A percentile compares a stretch with the other conserved stretches of the same genome.
These are phyloP conservation scores for Pseudotriccus pelzelni DNA, from an alignment of 2,797 vertebrate genomes.

Conservation along the genomic window DNA sequence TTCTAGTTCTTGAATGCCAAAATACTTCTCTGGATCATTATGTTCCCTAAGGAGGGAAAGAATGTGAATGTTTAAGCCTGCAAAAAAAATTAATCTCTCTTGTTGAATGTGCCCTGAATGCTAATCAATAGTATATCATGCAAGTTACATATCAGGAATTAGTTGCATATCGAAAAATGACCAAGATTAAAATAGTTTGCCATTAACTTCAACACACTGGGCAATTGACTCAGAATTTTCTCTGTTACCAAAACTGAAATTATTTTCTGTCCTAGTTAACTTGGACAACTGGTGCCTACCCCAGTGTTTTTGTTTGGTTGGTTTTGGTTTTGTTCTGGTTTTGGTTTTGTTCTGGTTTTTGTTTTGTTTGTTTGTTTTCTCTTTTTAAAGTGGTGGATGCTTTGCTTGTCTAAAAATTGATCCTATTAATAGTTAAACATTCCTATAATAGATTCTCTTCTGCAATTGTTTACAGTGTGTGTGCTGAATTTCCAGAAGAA, in stretches of 20 bases:
- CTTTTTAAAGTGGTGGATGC: background rate
- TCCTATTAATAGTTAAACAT: background rate
- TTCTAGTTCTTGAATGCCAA: background rate
- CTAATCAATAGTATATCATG: background rate
- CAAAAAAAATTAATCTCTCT: background rate
- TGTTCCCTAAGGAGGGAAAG: background rate
- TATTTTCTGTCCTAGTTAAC: slow-evolving; percentile 36
- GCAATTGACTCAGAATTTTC: background rate
- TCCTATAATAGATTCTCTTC: background rate
- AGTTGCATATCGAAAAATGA: background rate
- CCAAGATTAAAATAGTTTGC: background rate
- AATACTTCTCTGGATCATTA: background rate
- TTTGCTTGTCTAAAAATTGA: slow-evolving; percentile 25
- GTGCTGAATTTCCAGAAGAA: background rate
- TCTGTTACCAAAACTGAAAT: slow-evolving; percentile 22
- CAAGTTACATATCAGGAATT: background rate
- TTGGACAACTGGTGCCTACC: background rate
- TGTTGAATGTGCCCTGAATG: background rate
- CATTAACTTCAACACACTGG: background rate
- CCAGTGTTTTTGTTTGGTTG: background rate
- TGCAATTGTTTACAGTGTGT: background rate
- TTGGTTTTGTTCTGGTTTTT: too few species aligned
- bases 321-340: too few species aligned
- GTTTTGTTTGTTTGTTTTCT: too few species aligned
- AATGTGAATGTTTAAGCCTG: background rate